Base-by-base conservation (phyloP, 2,113 vertebrate genomes). In the Equus przewalskii region DNA sequence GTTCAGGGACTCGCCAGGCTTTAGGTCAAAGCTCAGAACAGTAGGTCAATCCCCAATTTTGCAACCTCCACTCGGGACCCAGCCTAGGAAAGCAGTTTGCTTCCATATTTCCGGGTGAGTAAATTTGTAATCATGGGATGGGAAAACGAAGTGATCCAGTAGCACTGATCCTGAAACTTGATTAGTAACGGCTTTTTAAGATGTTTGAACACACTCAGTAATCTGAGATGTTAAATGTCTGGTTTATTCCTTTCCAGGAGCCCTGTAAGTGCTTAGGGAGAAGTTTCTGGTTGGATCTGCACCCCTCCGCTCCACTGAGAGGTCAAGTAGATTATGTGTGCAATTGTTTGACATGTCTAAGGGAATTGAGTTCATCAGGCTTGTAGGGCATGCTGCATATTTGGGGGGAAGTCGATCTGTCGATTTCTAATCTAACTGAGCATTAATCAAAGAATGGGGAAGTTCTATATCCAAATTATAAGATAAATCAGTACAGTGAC, bases 341-440 rank as follows among this genome's bases (percentile, higher is more conserved):
- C 51, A 84, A 93, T 30, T 91, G 30, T 89, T 87, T 89, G 65
- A 94, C 46, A 54, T 72, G 26, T 65, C 49, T 75, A 93, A 80
- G 44, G n/a, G 73, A 41, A 85, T 41, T 91, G n/a, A 56, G 56
- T 76, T 76, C 6, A 79, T 60, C 54, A 76, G 58, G 28, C 60
- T 58, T 91, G 18, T 76, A 64, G 62, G 28, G 22, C 33, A 69
- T 58, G 11, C 14, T 88, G 36, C 85, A 81, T 89, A 76, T 58
- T 87, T 49, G 28, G 82, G 72, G 49, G 18, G 64, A 21, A 16
- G 51, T 33, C 7, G 15, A 64, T 12, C 79, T 89, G 49, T 67
- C 83, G 85, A 56, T 62, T 54, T 69, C 79, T 92, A 70, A 80
- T 36, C 65, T 88, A 84, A 84, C 1, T 78, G 49, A 72, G 18